Percentiles rank a stretch among this genome's conserved stretches.
Evolutionary conservation across 2,797 vertebrate species (phyloP).

Genomic region (Cottoperca gobio): DNA sequence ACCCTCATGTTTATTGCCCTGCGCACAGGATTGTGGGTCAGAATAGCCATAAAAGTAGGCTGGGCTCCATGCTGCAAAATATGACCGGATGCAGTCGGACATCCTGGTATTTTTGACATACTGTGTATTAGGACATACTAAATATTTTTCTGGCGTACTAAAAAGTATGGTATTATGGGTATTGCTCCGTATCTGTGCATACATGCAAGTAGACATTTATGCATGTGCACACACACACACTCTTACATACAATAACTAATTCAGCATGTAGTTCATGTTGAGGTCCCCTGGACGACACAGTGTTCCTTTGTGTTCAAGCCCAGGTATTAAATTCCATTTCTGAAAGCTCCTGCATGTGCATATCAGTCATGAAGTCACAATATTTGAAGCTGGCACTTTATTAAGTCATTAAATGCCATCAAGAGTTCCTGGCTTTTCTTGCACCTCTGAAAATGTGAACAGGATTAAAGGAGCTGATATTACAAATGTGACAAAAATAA

Average conservation of each 20-base stretch:
- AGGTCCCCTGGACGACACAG: conserved; percentile 42
- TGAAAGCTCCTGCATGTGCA: conserved; percentile 25
- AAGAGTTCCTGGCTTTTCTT: background rate
- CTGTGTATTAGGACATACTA: too few species aligned
- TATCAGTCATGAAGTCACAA: conserved; percentile 1
- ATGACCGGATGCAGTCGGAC: too few species aligned
- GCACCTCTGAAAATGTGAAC: background rate
- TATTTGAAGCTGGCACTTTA: background rate
- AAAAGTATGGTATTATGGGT: too few species aligned
- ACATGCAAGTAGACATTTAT: background rate
- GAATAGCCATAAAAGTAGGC: too few species aligned
- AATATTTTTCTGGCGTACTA: too few species aligned
- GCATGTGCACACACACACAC: background rate
- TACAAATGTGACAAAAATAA: background rate
- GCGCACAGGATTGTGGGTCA: too few species aligned
- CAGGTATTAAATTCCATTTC: conserved; percentile 55
- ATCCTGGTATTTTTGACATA: too few species aligned
- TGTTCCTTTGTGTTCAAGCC: conserved; percentile 38
- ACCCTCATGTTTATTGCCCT: too few species aligned
- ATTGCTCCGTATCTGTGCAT: background rate
- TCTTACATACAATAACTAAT: conserved; percentile 44
- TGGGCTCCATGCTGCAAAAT: too few species aligned
- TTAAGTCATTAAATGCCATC: background rate
- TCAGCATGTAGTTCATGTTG: conserved; percentile 41
- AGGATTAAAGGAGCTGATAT: background rate